Evolutionary conservation across 2,113 vertebrate genomes (phyloP).

Genomic region (Clarias macrocephalus): DNA sequence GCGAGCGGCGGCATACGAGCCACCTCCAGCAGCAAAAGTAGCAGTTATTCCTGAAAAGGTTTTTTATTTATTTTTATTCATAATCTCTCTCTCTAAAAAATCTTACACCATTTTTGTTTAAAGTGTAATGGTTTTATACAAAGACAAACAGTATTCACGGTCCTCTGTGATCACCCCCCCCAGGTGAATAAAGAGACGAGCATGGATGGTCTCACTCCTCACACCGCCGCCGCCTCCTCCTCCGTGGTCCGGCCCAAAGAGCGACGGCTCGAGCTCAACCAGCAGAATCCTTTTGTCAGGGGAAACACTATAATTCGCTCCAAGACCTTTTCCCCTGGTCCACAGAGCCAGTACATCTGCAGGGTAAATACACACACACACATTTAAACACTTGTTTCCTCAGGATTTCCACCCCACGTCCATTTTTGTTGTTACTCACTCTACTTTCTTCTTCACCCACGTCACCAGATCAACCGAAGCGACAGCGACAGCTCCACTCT

Average conservation of each 20-base stretch:
- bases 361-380: constrained; percentile 76
- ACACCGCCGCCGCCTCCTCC: constrained; percentile 73
- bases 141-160: not conserved
- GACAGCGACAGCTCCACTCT: constrained; percentile 97
- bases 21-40: not conserved
- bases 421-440: not conserved
- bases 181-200: constrained; percentile 87
- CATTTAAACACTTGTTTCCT: not conserved
- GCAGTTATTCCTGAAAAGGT: constrained; percentile 68
- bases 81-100: not conserved
- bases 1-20: not conserved
- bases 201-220: constrained; percentile 69
- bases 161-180: not conserved
- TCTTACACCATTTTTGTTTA: not conserved
- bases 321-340: constrained; percentile 96
- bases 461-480: constrained; percentile 88
- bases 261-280: constrained; percentile 74
- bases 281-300: constrained; percentile 84
- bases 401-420: not conserved
- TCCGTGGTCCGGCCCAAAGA: constrained; percentile 92
- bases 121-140: not conserved
- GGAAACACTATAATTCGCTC: constrained; percentile 96
- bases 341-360: constrained; percentile 96
- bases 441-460: not conserved
- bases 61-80: not conserved